These are phyloP conservation scores for Leptobrachium ailaonicum DNA, from an alignment of 2,113 vertebrate species.

Conservation along the genomic window DNA sequence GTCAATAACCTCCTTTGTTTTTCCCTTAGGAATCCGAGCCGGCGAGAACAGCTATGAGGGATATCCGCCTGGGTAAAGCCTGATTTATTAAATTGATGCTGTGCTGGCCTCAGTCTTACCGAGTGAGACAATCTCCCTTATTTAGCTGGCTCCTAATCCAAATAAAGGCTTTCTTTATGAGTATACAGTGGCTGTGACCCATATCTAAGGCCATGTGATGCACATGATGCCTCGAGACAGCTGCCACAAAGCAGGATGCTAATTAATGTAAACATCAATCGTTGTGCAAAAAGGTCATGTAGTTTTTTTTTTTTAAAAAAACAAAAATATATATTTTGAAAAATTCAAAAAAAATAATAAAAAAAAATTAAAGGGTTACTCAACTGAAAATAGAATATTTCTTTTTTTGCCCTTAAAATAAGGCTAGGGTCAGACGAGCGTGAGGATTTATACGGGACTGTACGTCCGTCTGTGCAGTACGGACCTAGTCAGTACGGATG, in stretches of 20 bases:
- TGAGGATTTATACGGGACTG: too few species aligned
- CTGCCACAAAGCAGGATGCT: constrained; percentile 28
- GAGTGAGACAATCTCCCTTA: constrained; percentile 36
- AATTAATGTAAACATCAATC: constrained; percentile 17
- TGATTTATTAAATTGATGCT: constrained; percentile 34
- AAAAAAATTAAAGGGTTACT: too few species aligned
- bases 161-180: constrained; percentile 43
- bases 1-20: not conserved
- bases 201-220: constrained; percentile 38
- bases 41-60: not conserved
- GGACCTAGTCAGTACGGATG: too few species aligned
- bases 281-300: too few species aligned
- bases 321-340: too few species aligned
- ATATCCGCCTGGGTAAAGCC: constrained; percentile 9
- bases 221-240: constrained; percentile 30
- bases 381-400: too few species aligned
- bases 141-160: constrained; percentile 8
- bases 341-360: too few species aligned
- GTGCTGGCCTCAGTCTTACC: not conserved
- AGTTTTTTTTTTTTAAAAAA: too few species aligned
- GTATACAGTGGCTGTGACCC: constrained; percentile 24
- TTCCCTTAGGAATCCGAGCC: not conserved
- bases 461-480: too few species aligned
- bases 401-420: too few species aligned
- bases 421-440: too few species aligned